These are phyloP conservation scores for Xestobium rufovillosum DNA, from an alignment of 2,888 invertebrate species.

Conservation along the genomic window DNA sequence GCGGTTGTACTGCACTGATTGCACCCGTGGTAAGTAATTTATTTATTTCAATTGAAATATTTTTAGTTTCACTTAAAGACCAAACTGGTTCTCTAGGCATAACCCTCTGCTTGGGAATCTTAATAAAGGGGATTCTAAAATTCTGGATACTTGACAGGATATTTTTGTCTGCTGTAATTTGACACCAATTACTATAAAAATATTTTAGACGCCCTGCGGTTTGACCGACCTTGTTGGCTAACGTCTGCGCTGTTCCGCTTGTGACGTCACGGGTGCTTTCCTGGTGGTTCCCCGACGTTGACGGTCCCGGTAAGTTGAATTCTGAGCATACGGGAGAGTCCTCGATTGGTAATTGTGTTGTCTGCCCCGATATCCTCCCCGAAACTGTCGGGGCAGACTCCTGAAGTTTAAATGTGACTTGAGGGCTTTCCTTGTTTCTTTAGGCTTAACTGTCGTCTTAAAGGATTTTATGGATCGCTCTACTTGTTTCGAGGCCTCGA, in stretches of 20 bases:
- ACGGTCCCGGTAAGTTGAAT: conserved; percentile 2
- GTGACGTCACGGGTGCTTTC: conserved; percentile 2
- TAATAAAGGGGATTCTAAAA: no score
- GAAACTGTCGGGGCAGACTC: not conserved
- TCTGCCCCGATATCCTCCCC: no score
- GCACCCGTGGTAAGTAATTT: no score
- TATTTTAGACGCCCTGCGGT: not conserved
- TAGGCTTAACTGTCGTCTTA: conserved; percentile 1
- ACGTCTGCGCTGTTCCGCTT: conserved; percentile 1
- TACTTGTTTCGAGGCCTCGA: conserved; percentile 1
- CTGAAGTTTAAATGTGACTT: conserved; percentile 2
- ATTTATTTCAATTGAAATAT: no score
- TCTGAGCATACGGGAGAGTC: conserved; percentile 4
- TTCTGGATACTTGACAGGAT: no score
- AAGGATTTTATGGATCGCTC: conserved; percentile 1
- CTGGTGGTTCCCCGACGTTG: conserved; percentile 1
- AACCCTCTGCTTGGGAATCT: no score
- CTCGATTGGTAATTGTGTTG: conserved; percentile 1
- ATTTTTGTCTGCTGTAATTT: conserved; percentile 2
- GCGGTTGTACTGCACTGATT: no score
- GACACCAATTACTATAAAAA: not conserved
- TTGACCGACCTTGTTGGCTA: not conserved
- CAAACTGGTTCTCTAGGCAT: no score
- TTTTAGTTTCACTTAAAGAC: no score
- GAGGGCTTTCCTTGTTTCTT: conserved; percentile 1